Conservation (phyloP, 2,113 vertebrate species). For the Hemibates koningsi region DNA sequence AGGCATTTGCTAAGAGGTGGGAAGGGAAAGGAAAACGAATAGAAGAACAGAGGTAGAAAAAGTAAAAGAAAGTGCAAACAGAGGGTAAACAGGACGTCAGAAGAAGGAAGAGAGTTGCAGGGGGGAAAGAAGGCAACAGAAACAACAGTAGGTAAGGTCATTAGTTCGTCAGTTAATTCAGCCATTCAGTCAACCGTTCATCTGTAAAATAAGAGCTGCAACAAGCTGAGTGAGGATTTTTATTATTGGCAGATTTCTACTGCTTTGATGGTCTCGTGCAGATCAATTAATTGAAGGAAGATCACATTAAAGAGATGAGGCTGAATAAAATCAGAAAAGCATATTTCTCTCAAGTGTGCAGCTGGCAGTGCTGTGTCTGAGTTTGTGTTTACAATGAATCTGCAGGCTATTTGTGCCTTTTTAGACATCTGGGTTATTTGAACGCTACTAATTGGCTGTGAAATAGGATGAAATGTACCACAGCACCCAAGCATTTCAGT, state of each 20-base stretch:
- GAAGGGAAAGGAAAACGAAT: neutral
- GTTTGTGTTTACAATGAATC: neutral
- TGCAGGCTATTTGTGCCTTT: neutral
- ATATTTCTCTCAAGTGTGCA: neutral
- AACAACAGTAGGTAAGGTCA: constrained; percentile 40
- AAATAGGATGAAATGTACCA: neutral
- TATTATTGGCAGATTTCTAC: neutral
- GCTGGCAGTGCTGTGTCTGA: neutral
- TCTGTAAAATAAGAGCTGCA: neutral
- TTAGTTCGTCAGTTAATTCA: neutral
- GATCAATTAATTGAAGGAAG: neutral
- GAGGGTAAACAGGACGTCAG: neutral
- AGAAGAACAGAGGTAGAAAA: neutral
- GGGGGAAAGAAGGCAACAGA: neutral
- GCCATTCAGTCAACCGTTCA: neutral
- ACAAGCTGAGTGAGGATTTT: neutral
- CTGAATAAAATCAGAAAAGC: neutral
- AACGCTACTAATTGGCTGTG: neutral
- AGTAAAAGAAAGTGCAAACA: neutral
- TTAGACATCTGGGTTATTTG: neutral
- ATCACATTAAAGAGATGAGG: neutral
- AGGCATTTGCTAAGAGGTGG: constrained; percentile 1
- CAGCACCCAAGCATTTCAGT: neutral
- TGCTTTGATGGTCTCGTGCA: neutral
- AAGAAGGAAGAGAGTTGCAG: neutral